Base-by-base conservation (phyloP, 2,888 invertebrate genomes). In the Tiliacea citrago region DNA sequence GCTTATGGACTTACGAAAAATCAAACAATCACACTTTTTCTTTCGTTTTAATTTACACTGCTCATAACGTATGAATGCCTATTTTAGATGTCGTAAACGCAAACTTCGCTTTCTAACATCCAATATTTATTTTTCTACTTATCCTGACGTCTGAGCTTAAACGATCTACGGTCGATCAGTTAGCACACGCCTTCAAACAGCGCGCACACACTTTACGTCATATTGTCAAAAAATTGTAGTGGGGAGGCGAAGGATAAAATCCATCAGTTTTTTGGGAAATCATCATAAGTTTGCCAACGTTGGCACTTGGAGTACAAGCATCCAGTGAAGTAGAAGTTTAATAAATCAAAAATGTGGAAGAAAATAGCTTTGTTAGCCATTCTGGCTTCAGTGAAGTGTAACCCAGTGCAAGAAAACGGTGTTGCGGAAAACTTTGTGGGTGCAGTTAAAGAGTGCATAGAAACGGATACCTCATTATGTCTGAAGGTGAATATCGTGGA, bases 391-490 rank as follows among this genome's bases (percentile, higher is more conserved):
- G 96, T 94, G 86, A 88, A 90, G 78, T 94, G 95, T 84, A 92
- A 90, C 39, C 96, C 96, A 55, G 92, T 96, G 76, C 92, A 94
- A 77, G 95, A 96, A 78, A 91, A 92, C 85, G 94, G 95, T 51
- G 86, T 95, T 42, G 94, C 95, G 67, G 96, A 96, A 88, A 96
- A 96, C 73, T 88, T 96, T 68, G 94, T 96, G 75, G 94, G 94
- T 90, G 95, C 93, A 16, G 93, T 96, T 18, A 92, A 94, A n/a
- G 97, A 97, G 88, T 97, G 97, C 88, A 96, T 97, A 65, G 96
- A 97, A 79, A 97, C 94, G 88, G 97, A 97, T 89, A 95, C 97
- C 45, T 93, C 97, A 42, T 91, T 97, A 90, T 97, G 97, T 91
- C 92, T 97, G 73, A 97, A 97, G 97, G 97, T 97, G 96, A 95